Percentiles rank a stretch among this genome's conserved stretches.
Evolutionary conservation across 2,113 vertebrate species (phyloP).

Genomic region (Cebus imitator): DNA sequence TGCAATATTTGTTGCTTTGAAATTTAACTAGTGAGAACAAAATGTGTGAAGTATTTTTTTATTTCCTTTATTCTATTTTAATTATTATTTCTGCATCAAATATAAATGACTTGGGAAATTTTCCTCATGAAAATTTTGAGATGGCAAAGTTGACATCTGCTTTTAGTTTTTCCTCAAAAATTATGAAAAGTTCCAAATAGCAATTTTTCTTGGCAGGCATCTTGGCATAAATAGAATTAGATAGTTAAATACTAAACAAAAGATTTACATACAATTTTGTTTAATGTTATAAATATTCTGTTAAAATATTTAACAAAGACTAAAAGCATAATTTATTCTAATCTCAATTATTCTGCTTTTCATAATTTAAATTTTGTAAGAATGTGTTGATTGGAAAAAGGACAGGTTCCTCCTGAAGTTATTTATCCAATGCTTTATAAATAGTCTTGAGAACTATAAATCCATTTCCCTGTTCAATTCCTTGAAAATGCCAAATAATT

Average conservation of each 20-base stretch:
- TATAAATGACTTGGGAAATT: not conserved
- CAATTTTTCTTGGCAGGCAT: not conserved
- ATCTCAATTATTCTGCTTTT: not conserved
- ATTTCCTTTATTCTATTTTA: not conserved
- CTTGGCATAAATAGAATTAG: not conserved
- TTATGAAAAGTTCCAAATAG: not conserved
- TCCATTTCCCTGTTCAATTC: not conserved
- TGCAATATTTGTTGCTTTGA: not conserved
- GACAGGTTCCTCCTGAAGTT: not conserved
- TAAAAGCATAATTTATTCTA: not conserved
- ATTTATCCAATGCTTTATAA: not conserved
- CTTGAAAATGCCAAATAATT: conserved; percentile 28
- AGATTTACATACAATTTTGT: not conserved
- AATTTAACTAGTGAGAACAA: not conserved
- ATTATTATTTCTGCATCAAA: not conserved
- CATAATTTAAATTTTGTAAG: conserved; percentile 17
- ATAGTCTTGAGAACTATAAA: not conserved
- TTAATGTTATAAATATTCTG: not conserved
- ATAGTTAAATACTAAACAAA: not conserved
- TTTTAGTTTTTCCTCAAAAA: not conserved
- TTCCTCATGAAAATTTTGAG: not conserved
- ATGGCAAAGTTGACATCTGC: not conserved
- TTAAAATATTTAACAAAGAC: not conserved
- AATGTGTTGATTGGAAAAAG: not conserved
- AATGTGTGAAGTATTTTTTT: not conserved